Base-by-base conservation (phyloP, 1,140 invertebrate species). In the Drosophila pachea region DNA sequence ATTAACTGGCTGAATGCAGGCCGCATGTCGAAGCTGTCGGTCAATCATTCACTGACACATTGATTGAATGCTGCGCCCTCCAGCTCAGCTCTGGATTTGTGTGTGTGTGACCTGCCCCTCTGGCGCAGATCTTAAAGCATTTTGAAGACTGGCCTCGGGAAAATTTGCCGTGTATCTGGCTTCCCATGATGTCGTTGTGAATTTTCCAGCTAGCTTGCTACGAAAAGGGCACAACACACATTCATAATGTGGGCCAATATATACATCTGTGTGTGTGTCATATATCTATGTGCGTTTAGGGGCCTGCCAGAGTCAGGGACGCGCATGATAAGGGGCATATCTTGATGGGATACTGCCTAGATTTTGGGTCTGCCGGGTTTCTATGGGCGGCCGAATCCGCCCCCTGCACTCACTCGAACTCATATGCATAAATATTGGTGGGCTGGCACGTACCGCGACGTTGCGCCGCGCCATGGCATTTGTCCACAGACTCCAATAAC, bases 361-460 rank as follows among this genome's bases (percentile, higher is more conserved):
- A 79, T 84, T 84, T 75, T 36, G 73, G 76, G 64, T 49, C 70
- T 53, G 60, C 49, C 63, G 22, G 22, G 36, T 11, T 38, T 11
- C 6, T 6, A 31, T 33, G 33, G 60, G 55, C 43, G 53, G 72
- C 38, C 45, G 63, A 40, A 54, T 56, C 22, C 36, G 56, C 35
- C 64, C 67, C 4, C 5, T 14, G 53, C 4, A n/a, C 8, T 31
- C 29, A 43, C 16, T 43, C 40, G 66, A 64, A 60, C 64, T 83
- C 71, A 73, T 83, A 82, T 78, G 72, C 78, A 82, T 82, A 82
- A 78, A 83, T 78, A 83, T 83, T 62, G 76, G 62, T 69, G 73
- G 68, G 59, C 59, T 75, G 63, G 63, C 48, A 53, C 66, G 43
- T 65, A 68, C 68, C 78, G 68, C 69, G 78, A 81, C 54, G n/a